Base-by-base conservation (phyloP, 2,888 invertebrate genomes). In the Marronus borbonicus region DNA sequence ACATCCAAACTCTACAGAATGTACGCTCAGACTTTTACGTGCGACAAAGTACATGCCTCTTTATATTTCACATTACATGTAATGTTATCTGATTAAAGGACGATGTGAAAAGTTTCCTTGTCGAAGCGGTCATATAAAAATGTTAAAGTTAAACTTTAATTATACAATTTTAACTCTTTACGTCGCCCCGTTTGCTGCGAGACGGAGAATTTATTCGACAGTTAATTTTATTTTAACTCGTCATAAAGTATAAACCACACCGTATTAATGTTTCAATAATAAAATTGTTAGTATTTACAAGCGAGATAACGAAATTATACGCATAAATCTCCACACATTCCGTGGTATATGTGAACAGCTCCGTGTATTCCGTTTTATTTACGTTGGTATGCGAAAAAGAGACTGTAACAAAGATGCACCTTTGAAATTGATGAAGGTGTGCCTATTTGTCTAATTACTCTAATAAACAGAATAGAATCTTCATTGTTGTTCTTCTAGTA, bases 201-300 rank as follows among this genome's bases (percentile, higher is more conserved):
- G 44, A 44, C 8, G 8, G 50, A 20, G 24, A 74, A 60, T 74
- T 74, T 74, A 74, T 74, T 74, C 58, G 72, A 44, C 60, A 60
- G 72, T 74, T 74, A 74, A 74, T 74, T 74, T 74, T 74, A 74
- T 74, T 74, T 74, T 74, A 60, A 74, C 60, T 60, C 72, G 44
- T 60, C 60, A 36, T 74, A 74, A 74, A 74, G 49, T 74, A 74
- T 74, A 74, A 74, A 74, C 72, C 72, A 74, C 72, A 74, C 72
- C 60, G 60, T 60, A 60, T 74, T 74, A 74, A 74, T 74, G 72
- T 60, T 74, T 74, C 72, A 74, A 74, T 74, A 74, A 74, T 74
- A 74, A 74, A 74, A 74, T 74, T 74, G 72, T 74, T 74, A 74
- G 72, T 74, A 74, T 74, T 74, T 60, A 60, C 39, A 39, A 74